phyloP scores from a whole-genome alignment of 2,113 vertebrate genomes.

The Sakesphorus luctuosus region DNA sequence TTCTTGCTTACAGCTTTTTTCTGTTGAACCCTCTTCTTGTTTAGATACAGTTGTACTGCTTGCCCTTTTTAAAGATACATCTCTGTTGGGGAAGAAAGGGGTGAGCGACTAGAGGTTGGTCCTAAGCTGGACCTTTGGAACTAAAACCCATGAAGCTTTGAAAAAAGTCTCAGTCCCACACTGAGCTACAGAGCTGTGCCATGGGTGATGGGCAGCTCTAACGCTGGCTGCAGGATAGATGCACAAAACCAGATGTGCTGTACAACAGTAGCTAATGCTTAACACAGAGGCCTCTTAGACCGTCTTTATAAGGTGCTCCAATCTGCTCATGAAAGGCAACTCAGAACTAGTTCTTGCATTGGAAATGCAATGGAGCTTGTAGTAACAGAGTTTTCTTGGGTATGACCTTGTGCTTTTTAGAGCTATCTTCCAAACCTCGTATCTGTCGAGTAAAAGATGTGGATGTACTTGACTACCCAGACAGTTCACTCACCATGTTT shows the following conservation, averaged over 20 bases:
- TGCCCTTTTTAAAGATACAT: fast-evolving
- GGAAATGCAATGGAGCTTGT: not conserved
- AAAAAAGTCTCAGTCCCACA: not conserved
- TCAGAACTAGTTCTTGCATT: not conserved
- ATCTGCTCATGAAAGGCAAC: not conserved
- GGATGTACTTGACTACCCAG: not conserved
- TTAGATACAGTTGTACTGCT: not conserved
- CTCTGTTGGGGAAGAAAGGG: not conserved
- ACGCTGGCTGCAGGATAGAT: fast-evolving
- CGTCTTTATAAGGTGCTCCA: fast-evolving
- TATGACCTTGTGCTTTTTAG: not conserved
- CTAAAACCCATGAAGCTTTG: not conserved
- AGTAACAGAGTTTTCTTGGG: not conserved
- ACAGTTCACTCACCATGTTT: not conserved
- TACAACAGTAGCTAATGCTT: not conserved
- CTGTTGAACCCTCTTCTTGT: not conserved
- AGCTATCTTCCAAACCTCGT: not conserved
- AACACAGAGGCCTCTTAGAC: not conserved
- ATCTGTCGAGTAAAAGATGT: not conserved
- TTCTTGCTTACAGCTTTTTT: not conserved
- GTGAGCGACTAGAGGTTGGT: not conserved
- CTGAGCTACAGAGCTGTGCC: not conserved
- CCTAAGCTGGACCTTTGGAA: not conserved
- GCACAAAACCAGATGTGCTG: not conserved
- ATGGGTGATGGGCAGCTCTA: not conserved